Base-by-base conservation (phyloP, 2,888 invertebrate genomes). In the Oscheius onirici region DNA sequence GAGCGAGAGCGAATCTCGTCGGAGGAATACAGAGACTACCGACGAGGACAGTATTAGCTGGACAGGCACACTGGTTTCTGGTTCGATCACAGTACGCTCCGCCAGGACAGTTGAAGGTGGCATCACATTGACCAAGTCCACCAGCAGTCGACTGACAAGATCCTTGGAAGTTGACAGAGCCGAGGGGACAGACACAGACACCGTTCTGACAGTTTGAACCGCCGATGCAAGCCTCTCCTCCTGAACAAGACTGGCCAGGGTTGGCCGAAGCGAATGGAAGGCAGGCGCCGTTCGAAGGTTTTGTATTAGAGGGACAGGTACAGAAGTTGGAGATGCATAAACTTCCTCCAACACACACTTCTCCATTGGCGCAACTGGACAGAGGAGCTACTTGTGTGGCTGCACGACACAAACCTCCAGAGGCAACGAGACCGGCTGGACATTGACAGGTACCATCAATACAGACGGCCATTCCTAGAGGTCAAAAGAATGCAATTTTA, bases 381-480 rank as follows among this genome's bases (percentile, higher is more conserved):
- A 72, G 73, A 17, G 72, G 71, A 43, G 71, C 57, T 8, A 72
- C 67, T 17, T 67, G 44, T 11, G 67, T 58, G 26, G 74, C 71
- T n/a, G 74, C 65, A 1, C 74, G 41, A 49, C 77, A 77, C n/a
- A 63, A 66, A 40, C 74, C 77, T 13, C 68, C 71, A 0, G 54
- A 26, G 17, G 70, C 67, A 1, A 67, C 52, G 34, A 73, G 60
- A 13, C 77, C 77, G 24, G 81, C 55, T 10, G 81, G 79, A 58
- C 86, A 87, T 10, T 75, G 76, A 68, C 86, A 86, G 6, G 77
- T 70, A 20, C 78, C 77, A 26, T 81, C 81, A 17, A 82, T 67
- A 58, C 86, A 86, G 10, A 77, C 69, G 1, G 86, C 76, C 22
- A 75, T 57, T 13, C 80, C 81, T 24, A 58, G 28, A 51, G n/a